These are phyloP conservation scores for Caenorhabditis inopinata DNA, from an alignment of 1,140 invertebrate species.

Conservation along the genomic window DNA sequence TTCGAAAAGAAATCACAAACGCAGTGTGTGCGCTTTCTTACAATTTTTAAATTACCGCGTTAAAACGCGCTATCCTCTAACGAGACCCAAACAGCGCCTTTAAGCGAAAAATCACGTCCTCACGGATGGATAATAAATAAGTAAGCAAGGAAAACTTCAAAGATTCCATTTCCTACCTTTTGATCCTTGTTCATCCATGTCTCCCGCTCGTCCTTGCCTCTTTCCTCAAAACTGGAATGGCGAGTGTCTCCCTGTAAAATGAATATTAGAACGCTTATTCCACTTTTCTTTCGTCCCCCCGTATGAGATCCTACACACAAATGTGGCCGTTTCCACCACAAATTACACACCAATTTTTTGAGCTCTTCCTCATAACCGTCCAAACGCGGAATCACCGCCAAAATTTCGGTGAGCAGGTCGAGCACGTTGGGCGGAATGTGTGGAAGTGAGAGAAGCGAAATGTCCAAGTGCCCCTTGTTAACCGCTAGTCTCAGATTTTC, in stretches of 20 bases:
- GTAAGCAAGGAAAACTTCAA: too few species aligned
- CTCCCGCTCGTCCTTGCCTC: background rate
- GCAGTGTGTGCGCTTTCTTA: too few species aligned
- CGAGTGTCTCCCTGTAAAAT: background rate
- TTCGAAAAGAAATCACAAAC: too few species aligned
- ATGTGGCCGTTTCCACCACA: background rate
- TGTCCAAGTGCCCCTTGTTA: slow-evolving; percentile 13
- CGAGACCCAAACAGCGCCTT: too few species aligned
- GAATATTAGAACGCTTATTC: background rate
- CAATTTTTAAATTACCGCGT: too few species aligned
- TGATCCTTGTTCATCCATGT: slow-evolving; percentile 2
- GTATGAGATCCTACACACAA: too few species aligned
- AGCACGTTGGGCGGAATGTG: slow-evolving; percentile 23
- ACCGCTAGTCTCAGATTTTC: slow-evolving; percentile 18
- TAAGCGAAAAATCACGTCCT: too few species aligned
- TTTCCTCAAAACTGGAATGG: background rate
- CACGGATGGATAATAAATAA: too few species aligned
- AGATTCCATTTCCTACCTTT: too few species aligned
- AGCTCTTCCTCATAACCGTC: slow-evolving; percentile 7
- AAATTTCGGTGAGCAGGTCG: slow-evolving; percentile 32
- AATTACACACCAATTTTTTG: background rate
- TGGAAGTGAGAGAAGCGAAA: background rate
- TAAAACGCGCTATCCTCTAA: too few species aligned
- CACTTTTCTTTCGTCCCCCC: background rate
- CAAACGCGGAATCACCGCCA: slow-evolving; percentile 19